These are phyloP conservation scores for Adelges cooleyi DNA, from an alignment of 1,140 invertebrate genomes.

Conservation along the genomic window DNA sequence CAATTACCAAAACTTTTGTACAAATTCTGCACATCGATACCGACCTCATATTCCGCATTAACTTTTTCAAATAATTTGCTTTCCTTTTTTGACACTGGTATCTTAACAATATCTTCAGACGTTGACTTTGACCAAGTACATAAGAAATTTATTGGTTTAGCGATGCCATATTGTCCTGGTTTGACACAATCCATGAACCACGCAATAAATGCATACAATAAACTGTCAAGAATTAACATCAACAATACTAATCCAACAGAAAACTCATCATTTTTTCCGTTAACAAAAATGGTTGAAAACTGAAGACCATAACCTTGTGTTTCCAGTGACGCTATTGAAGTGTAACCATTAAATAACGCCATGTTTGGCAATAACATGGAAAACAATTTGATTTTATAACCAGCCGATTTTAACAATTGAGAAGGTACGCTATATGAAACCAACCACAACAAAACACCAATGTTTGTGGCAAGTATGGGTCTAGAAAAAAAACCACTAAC, in stretches of 20 bases:
- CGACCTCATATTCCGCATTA: conserved; percentile 30
- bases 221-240: conserved; percentile 28
- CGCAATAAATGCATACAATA: conserved; percentile 27
- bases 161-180: conserved; percentile 32
- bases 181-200: conserved; percentile 31
- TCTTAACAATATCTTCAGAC: background rate
- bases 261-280: conserved; percentile 11
- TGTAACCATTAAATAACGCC: background rate
- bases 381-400: background rate
- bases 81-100: background rate
- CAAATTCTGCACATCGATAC: conserved; percentile 34
- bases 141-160: conserved; percentile 31
- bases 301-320: conserved; percentile 12
- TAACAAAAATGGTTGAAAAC: conserved; percentile 18
- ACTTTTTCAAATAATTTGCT: conserved; percentile 21
- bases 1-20: conserved; percentile 34
- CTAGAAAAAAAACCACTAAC: conserved; percentile 20
- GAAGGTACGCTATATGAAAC: background rate
- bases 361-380: conserved; percentile 10
- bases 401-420: background rate
- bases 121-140: conserved; percentile 9
- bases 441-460: background rate
- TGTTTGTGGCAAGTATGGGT: conserved; percentile 16
- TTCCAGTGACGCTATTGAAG: conserved; percentile 7
- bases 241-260: conserved; percentile 25